A percentile compares a stretch with the other conserved stretches of the same genome.
These are phyloP conservation scores for Peromyscus aztecus DNA, from an alignment of 2,797 vertebrate genomes.

Conservation along the genomic window DNA sequence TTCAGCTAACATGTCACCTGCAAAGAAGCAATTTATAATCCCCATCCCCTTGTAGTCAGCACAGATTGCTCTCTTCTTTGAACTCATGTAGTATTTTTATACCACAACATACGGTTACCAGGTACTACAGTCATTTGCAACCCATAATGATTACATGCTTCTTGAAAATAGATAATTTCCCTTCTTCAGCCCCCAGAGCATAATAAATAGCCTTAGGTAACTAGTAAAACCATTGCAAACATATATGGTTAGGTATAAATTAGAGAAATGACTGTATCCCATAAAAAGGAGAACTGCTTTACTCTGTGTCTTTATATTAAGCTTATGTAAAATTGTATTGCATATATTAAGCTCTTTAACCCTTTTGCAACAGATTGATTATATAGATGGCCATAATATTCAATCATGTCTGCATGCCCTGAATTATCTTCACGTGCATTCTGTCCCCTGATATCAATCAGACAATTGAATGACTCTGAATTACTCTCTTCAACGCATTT, in stretches of 20 bases:
- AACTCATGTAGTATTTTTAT: constrained; percentile 40
- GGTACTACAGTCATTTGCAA: constrained; percentile 40
- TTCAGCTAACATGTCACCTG: constrained; percentile 71
- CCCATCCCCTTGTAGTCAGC: background rate
- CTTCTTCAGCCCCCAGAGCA: background rate
- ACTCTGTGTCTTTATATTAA: background rate
- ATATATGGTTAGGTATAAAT: background rate
- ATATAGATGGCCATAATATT: background rate
- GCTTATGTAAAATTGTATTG: background rate
- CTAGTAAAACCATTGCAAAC: background rate
- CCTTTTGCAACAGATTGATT: background rate
- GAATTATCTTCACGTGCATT: background rate
- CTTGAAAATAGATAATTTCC: background rate
- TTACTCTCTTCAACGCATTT: background rate
- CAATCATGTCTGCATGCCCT: background rate
- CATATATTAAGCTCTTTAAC: background rate
- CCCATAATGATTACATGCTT: background rate
- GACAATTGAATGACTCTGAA: background rate
- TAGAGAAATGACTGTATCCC: background rate
- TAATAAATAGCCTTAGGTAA: background rate
- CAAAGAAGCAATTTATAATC: constrained; percentile 62
- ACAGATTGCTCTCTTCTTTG: constrained; percentile 31
- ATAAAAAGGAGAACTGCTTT: background rate
- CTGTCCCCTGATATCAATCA: background rate
- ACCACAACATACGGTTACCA: background rate